phyloP scores from a whole-genome alignment of 1,140 invertebrate genomes.

The Lasioglossum albipes region DNA sequence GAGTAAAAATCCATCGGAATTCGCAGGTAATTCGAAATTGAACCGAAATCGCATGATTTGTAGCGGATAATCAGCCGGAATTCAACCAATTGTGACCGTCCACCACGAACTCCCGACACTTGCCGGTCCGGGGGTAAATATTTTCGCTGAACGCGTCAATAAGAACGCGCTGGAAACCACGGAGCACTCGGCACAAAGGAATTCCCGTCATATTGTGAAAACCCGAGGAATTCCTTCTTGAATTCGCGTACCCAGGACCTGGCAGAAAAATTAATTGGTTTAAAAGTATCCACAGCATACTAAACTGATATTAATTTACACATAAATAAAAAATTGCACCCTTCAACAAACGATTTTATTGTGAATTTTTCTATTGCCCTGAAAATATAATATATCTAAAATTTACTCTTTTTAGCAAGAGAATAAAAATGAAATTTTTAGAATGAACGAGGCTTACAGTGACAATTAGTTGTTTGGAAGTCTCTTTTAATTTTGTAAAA shows the following conservation, averaged over 20 bases:
- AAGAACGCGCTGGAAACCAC: background rate
- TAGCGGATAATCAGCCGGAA: background rate
- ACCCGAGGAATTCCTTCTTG: background rate
- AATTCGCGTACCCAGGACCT: background rate
- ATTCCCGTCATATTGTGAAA: background rate
- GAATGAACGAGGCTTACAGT: too few relatives aligned
- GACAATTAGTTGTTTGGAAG: too few relatives aligned
- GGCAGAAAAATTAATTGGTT: background rate
- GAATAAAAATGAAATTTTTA: too few relatives aligned
- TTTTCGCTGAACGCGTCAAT: background rate
- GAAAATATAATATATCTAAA: too few relatives aligned
- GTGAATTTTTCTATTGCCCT: too few relatives aligned
- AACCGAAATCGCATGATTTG: background rate
- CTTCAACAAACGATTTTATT: too few relatives aligned
- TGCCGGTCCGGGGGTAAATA: background rate
- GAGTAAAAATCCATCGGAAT: background rate
- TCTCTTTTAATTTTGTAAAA: too few relatives aligned
- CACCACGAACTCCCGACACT: background rate
- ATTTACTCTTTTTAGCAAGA: too few relatives aligned
- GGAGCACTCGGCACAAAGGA: background rate
- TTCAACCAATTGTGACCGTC: background rate
- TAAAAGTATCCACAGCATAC: background rate
- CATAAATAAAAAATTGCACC: too few relatives aligned
- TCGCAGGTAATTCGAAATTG: background rate
- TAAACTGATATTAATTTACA: too few relatives aligned